These are phyloP conservation scores for Bugula neritina DNA, from an alignment of 2,888 invertebrate species.

Conservation along the genomic window DNA sequence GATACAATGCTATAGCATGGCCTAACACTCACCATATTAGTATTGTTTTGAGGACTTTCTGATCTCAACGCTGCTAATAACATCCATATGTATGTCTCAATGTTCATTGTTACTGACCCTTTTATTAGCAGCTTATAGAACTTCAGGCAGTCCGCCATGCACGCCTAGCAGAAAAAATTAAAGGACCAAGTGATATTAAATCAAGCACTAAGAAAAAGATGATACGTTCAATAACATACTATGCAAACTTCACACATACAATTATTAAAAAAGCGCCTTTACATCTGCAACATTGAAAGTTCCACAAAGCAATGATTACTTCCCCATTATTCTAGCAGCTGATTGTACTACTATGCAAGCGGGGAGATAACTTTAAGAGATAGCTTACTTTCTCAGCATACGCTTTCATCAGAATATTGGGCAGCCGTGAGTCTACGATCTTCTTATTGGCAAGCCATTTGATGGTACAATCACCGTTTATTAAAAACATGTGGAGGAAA, in stretches of 20 bases:
- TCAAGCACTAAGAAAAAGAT: too few species aligned
- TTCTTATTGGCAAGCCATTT: not conserved
- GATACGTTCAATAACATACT: too few species aligned
- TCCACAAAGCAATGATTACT: too few species aligned
- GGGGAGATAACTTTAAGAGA: too few species aligned
- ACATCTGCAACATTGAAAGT: too few species aligned
- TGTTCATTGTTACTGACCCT: not conserved
- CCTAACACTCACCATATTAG: not conserved
- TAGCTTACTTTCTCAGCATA: slow-evolving; percentile 1
- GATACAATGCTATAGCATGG: too few species aligned
- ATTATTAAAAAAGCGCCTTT: too few species aligned
- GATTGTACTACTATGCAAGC: too few species aligned
- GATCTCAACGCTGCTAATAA: not conserved
- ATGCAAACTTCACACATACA: too few species aligned
- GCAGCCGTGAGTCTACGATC: not conserved
- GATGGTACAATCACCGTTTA: not conserved
- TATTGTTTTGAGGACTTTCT: not conserved
- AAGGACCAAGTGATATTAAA: too few species aligned
- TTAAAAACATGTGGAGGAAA: not conserved
- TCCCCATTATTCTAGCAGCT: too few species aligned
- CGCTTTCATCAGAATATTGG: not conserved
- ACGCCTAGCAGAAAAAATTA: too few species aligned
- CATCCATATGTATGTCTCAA: not conserved
- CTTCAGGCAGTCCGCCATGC: not conserved
- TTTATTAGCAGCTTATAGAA: not conserved